A percentile compares a stretch with the other conserved stretches of the same genome.
phyloP scores from a whole-genome alignment of 1,140 invertebrate genomes.

The Doryteuthis pealeii region DNA sequence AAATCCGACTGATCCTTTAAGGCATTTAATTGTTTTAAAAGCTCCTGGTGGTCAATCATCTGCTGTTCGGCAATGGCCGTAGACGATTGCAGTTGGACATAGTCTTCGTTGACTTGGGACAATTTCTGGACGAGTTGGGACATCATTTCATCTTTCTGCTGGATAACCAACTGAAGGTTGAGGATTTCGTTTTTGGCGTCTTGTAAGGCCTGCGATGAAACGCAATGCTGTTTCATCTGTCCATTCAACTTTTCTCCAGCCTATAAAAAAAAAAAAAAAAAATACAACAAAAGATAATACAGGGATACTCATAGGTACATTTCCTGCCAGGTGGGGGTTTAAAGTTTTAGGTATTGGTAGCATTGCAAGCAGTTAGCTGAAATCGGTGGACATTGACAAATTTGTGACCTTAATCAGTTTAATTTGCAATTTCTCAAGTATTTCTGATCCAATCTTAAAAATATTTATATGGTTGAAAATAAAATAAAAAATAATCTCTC shows the following conservation, averaged over 20 bases:
- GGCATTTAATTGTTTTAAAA: constrained; percentile 18
- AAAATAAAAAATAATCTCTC: no score
- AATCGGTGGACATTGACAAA: no score
- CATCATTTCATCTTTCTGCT: constrained; percentile 36
- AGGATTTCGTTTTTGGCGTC: constrained; percentile 41
- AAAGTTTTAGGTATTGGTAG: no score
- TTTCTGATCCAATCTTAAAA: no score
- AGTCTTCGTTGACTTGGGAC: constrained; percentile 24
- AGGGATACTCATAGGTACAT: no score
- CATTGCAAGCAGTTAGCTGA: no score
- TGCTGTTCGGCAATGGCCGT: constrained; percentile 5
- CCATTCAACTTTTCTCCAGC: constrained; percentile 36
- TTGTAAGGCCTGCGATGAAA: constrained; percentile 35
- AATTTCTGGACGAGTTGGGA: constrained; percentile 34
- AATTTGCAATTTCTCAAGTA: no score
- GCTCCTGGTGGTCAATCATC: constrained; percentile 16
- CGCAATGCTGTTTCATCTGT: constrained; percentile 33
- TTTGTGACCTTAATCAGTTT: no score
- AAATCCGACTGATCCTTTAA: constrained; percentile 5
- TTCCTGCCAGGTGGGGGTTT: no score
- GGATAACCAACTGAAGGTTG: constrained; percentile 32
- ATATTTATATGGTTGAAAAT: no score
- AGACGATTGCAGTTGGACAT: constrained; percentile 16
- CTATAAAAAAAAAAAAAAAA: constrained; percentile 33
- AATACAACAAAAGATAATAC: no score